Evolutionary conservation across 1,140 invertebrate species (phyloP).

Genomic region (Lutraria rhynchaena): DNA sequence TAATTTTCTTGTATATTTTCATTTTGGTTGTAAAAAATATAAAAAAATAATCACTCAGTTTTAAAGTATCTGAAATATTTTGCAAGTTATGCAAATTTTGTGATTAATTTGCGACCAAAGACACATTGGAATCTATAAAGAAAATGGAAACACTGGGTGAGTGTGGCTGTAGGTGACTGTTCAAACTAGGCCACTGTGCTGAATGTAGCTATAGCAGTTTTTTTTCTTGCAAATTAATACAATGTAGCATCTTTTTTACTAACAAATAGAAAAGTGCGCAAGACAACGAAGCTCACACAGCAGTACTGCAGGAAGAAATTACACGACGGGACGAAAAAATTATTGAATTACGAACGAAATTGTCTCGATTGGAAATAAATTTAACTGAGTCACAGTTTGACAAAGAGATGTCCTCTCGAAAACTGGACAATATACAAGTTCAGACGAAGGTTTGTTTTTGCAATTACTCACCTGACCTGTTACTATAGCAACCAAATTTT

Average conservation of each 20-base stretch:
- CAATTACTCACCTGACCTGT: too few relatives aligned
- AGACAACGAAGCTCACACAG: slow-evolving; percentile 62
- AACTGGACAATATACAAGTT: slow-evolving; percentile 48
- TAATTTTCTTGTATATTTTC: too few relatives aligned
- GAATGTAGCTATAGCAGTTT: not conserved
- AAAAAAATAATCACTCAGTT: too few relatives aligned
- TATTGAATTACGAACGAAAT: slow-evolving; percentile 65
- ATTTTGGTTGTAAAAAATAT: too few relatives aligned
- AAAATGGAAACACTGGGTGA: too few relatives aligned
- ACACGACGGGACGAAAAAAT: slow-evolving; percentile 64
- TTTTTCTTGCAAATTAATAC: not conserved
- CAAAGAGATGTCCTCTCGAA: slow-evolving; percentile 60
- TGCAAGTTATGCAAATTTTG: too few relatives aligned
- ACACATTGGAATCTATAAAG: too few relatives aligned
- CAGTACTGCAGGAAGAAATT: slow-evolving; percentile 61
- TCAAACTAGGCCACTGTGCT: too few relatives aligned
- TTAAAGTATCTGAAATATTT: too few relatives aligned
- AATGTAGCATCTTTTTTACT: slow-evolving; percentile 26
- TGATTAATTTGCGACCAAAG: too few relatives aligned
- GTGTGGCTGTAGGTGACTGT: too few relatives aligned
- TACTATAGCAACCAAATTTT: too few relatives aligned
- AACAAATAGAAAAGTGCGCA: slow-evolving; percentile 68
- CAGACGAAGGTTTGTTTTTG: slow-evolving; percentile 67
- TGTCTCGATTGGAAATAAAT: slow-evolving; percentile 68
- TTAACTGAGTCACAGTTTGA: slow-evolving; percentile 64